Percentiles rank a stretch among this genome's conserved stretches.
Evolutionary conservation across 2,797 vertebrate genomes (phyloP).

Genomic region (Typhlichthys eigenmanni): DNA sequence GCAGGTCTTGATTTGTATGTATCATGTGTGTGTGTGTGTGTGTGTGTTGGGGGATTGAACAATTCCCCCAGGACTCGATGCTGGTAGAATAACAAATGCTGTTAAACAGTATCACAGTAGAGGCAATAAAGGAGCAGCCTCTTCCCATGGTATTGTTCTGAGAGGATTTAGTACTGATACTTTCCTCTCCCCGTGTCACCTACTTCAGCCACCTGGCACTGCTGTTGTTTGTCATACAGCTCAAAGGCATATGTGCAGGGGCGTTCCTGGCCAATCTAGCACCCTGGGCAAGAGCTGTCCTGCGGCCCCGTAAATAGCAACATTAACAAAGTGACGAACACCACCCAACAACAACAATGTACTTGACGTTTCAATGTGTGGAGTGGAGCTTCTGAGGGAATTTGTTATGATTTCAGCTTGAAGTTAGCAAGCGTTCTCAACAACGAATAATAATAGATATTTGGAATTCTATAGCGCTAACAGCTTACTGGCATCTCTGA

Average conservation of each 20-base stretch:
- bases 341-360: too few relatives aligned
- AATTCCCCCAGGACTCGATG: constrained; percentile 2
- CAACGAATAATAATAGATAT: too few relatives aligned
- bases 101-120: constrained; percentile 13
- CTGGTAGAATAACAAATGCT: constrained; percentile 15
- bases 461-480: too few relatives aligned
- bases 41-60: background rate
- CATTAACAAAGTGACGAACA: too few relatives aligned
- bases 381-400: too few relatives aligned
- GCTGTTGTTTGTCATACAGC: too few relatives aligned
- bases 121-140: constrained; percentile 15
- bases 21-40: constrained; percentile 20
- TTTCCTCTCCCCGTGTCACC: background rate
- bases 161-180: constrained; percentile 7
- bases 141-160: constrained; percentile 18
- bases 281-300: too few relatives aligned
- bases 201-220: background rate
- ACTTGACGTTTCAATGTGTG: too few relatives aligned
- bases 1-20: background rate
- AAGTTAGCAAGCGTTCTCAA: too few relatives aligned
- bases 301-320: too few relatives aligned
- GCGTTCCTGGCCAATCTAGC: too few relatives aligned
- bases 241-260: background rate
- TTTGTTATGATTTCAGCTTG: too few relatives aligned
- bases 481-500: background rate